These are phyloP conservation scores for Eulemur rufifrons DNA, from an alignment of 2,113 vertebrate species.

Conservation along the genomic window DNA sequence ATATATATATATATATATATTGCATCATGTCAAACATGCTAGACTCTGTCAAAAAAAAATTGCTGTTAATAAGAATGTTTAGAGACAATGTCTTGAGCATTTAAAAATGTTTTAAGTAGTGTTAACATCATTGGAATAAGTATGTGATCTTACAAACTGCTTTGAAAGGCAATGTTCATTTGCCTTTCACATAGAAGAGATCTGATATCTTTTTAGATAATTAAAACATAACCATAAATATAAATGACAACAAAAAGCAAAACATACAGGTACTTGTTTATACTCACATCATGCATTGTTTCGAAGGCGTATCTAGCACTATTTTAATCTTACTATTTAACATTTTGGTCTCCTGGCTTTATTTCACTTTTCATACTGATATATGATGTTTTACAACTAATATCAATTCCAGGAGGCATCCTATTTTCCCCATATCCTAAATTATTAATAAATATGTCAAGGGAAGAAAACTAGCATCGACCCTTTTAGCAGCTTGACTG, in stretches of 20 bases:
- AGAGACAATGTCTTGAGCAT: not conserved
- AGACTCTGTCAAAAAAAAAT: not conserved
- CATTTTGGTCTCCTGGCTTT: not conserved
- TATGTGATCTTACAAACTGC: not conserved
- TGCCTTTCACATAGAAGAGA: not conserved
- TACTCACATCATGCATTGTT: no score
- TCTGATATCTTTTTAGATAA: not conserved
- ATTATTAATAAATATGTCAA: slow-evolving; percentile 15
- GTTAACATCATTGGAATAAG: not conserved
- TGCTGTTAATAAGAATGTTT: not conserved
- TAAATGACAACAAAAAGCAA: not conserved
- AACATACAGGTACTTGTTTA: rapidly evolving
- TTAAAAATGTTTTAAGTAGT: not conserved
- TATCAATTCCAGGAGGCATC: not conserved
- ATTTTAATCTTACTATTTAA: not conserved
- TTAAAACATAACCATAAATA: not conserved
- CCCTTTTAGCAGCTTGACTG: not conserved
- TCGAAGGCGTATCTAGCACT: rapidly evolving
- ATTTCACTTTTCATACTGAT: not conserved
- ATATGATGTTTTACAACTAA: no score
- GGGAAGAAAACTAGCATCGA: not conserved
- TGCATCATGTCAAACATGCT: not conserved
- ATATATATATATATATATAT: not conserved
- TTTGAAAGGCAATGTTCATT: not conserved
- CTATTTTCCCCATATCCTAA: not conserved